phyloP scores from a whole-genome alignment of 1,140 invertebrate genomes.

The Panonychus citri region DNA sequence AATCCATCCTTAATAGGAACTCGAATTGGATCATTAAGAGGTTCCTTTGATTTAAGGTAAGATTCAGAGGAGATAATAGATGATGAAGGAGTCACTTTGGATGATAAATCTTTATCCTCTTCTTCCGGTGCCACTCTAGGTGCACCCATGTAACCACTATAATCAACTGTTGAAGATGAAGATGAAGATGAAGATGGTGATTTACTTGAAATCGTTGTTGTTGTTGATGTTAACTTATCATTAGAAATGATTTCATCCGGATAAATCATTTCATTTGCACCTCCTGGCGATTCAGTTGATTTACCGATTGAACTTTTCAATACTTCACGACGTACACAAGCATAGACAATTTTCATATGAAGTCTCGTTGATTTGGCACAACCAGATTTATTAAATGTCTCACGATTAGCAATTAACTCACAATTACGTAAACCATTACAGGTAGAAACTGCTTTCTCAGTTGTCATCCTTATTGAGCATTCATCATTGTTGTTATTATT shows the following conservation, averaged over 20 bases:
- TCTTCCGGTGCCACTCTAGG: not conserved
- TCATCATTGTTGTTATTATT: constrained; percentile 2
- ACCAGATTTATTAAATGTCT: constrained; percentile 11
- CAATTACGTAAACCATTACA: constrained; percentile 14
- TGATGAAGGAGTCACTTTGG: too few relatives aligned
- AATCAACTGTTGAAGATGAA: not conserved
- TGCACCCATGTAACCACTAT: not conserved
- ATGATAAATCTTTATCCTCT: too few relatives aligned
- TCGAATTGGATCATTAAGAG: too few relatives aligned
- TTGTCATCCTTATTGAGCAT: constrained; percentile 13
- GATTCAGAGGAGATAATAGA: too few relatives aligned
- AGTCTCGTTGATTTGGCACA: constrained; percentile 10
- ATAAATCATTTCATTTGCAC: not conserved
- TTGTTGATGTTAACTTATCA: too few relatives aligned
- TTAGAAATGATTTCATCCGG: not conserved
- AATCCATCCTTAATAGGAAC: too few relatives aligned
- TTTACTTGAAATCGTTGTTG: too few relatives aligned
- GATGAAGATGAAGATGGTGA: not conserved
- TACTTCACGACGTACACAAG: constrained; percentile 10
- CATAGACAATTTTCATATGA: constrained; percentile 15
- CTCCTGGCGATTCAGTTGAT: not conserved
- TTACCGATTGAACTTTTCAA: not conserved
- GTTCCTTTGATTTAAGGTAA: too few relatives aligned
- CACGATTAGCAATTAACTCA: constrained; percentile 11
- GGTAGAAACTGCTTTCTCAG: constrained; percentile 13